Conservation (phyloP, 2,797 vertebrate genomes). For the Pseudopleuronectes americanus region DNA sequence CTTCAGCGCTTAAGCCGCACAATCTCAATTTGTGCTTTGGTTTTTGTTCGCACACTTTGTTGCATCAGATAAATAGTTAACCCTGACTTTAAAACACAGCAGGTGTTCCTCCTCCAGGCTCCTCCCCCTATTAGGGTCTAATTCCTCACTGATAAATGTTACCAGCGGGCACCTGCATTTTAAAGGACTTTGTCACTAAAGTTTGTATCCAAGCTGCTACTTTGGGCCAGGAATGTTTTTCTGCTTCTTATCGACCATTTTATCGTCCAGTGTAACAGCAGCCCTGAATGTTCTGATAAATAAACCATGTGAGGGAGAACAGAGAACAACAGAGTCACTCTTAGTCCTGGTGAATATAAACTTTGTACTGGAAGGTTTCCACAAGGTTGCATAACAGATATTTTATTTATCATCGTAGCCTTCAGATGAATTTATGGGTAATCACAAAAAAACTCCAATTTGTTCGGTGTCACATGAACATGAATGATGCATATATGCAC, state of each 20-base stretch:
- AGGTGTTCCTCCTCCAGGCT: not conserved
- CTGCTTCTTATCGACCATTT: conserved; percentile 18
- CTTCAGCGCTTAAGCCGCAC: conserved; percentile 2
- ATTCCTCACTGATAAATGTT: conserved; percentile 18
- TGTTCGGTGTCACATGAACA: conserved; percentile 5
- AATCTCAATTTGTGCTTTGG: conserved; percentile 1
- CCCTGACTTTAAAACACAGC: conserved; percentile 23
- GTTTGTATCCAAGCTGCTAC: conserved; percentile 18
- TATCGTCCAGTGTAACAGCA: conserved; percentile 8
- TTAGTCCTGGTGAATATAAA: not conserved
- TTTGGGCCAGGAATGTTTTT: not conserved
- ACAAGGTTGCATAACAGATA: not conserved
- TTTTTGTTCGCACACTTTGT: too few species aligned
- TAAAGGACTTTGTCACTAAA: conserved; percentile 14
- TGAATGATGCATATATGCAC: not conserved
- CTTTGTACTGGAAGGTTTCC: not conserved
- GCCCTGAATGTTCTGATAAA: conserved; percentile 11
- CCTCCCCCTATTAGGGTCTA: not conserved
- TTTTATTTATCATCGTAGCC: not conserved
- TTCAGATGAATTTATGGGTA: not conserved
- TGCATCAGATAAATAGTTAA: not conserved
- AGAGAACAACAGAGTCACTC: not conserved
- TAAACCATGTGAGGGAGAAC: conserved; percentile 10
- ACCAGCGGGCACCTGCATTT: conserved; percentile 15
- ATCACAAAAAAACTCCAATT: not conserved